These are phyloP conservation scores for Drosophila seclusa DNA, from an alignment of 2,888 invertebrate species.

Conservation along the genomic window DNA sequence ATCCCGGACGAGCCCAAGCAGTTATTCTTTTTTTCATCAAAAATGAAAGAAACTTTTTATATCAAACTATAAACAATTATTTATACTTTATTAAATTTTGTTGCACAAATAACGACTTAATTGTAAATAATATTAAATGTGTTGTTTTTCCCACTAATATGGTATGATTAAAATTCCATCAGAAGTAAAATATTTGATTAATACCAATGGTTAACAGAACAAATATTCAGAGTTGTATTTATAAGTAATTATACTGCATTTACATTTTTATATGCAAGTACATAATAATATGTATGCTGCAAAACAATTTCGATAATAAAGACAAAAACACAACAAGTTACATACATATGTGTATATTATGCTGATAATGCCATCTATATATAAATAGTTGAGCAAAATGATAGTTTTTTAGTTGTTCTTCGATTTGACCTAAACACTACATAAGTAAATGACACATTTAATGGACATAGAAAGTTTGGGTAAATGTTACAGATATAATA, in stretches of 20 bases:
- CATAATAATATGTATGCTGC: constrained; percentile 37
- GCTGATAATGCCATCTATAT: constrained; percentile 21
- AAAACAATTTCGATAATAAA: constrained; percentile 53
- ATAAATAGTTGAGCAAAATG: constrained; percentile 58
- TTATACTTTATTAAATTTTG: constrained; percentile 65
- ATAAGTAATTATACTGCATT: constrained; percentile 42
- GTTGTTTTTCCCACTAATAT: constrained; percentile 51
- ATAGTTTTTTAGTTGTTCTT: constrained; percentile 30
- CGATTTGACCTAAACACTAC: constrained; percentile 63
- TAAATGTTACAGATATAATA: constrained; percentile 60
- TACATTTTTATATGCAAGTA: constrained; percentile 34
- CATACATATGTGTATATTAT: constrained; percentile 16
- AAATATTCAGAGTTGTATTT: constrained; percentile 47
- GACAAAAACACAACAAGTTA: constrained; percentile 48
- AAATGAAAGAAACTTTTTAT: constrained; percentile 7
- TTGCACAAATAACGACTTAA: constrained; percentile 78
- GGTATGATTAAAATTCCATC: constrained; percentile 64
- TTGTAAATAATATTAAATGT: constrained; percentile 72
- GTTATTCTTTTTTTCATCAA: not conserved
- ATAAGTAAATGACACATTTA: constrained; percentile 76
- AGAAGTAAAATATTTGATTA: constrained; percentile 63
- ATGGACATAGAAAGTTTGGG: constrained; percentile 76
- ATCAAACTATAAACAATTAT: constrained; percentile 66
- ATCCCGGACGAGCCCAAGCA: constrained; percentile 85
- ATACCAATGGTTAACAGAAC: constrained; percentile 79